Evolutionary conservation across 2,888 invertebrate genomes (phyloP).

Genomic region (Netelia inedita): DNA sequence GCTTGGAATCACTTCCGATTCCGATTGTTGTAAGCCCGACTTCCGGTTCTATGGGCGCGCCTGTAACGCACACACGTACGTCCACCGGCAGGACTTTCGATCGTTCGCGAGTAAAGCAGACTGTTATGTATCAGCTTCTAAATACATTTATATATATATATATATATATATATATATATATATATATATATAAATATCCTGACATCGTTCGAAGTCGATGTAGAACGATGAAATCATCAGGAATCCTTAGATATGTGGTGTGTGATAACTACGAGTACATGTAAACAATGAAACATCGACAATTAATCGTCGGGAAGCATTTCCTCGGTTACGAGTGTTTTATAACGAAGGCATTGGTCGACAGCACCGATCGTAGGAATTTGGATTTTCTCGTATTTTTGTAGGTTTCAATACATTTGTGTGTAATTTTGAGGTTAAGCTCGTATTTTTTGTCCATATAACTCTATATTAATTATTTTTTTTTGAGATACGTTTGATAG

Average conservation of each 20-base stretch:
- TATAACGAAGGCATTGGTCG: neutral
- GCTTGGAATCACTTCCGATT: slow-evolving; percentile 82
- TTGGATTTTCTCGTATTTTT: neutral
- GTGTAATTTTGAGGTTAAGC: neutral
- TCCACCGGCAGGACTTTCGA: slow-evolving; percentile 5
- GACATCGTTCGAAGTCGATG: neutral
- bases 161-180: neutral
- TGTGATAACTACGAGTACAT: too few relatives aligned
- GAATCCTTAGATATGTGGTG: too few relatives aligned
- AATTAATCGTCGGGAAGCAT: too few relatives aligned
- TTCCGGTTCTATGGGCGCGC: slow-evolving; percentile 76
- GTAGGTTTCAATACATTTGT: neutral
- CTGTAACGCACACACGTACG: slow-evolving; percentile 54
- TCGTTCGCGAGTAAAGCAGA: slow-evolving; percentile 4
- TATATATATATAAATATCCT: slow-evolving; percentile 5
- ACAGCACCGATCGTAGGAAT: neutral
- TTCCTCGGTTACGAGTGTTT: too few relatives aligned
- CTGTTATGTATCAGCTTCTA: slow-evolving; percentile 5
- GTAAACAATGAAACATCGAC: too few relatives aligned
- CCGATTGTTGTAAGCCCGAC: slow-evolving; percentile 78
- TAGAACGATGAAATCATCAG: too few relatives aligned
- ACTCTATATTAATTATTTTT: neutral
- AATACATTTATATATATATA: neutral
- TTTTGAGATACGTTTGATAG: too few relatives aligned
- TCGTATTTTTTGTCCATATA: neutral